Conservation (phyloP, 2,113 vertebrate genomes). For the Felis catus region F.catus_Fca126_mat1.0 CM031424.1:2807001-2807500, state of each 20-base stretch:
- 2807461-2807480: too few relatives aligned
- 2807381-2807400: fast-evolving
- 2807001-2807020: too few relatives aligned
- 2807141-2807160: neutral
- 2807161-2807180: neutral
- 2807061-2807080: neutral
- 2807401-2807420: neutral
- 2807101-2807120: neutral
- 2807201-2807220: neutral
- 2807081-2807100: too few relatives aligned
- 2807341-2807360: neutral
- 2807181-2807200: neutral
- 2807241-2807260: neutral
- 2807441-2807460: neutral
- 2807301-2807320: neutral
- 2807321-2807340: neutral
- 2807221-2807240: neutral
- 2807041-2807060: neutral
- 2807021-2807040: neutral
- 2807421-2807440: neutral
- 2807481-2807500: too few relatives aligned
- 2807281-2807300: neutral
- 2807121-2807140: too few relatives aligned
- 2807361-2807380: neutral
- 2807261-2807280: neutral